These are phyloP conservation scores for Charadrius vociferus DNA, from an alignment of 2,113 vertebrate genomes.

Conservation along the genomic window DNA sequence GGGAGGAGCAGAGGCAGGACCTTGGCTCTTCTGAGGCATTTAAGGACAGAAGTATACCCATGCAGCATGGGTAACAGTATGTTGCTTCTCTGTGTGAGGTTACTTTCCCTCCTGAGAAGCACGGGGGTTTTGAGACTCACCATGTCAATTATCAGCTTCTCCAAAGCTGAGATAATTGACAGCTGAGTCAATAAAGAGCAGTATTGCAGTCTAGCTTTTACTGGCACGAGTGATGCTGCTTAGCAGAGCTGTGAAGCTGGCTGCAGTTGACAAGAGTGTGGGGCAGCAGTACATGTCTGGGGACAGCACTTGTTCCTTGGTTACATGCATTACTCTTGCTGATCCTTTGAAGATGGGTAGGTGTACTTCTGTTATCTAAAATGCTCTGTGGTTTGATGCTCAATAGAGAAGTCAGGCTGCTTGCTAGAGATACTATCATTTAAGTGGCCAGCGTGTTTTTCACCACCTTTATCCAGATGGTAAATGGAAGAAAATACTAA, in stretches of 20 bases:
- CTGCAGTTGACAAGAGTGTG: not conserved
- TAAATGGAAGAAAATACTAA: not conserved
- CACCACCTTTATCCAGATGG: not conserved
- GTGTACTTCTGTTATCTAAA: not conserved
- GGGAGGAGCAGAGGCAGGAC: not conserved
- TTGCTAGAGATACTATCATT: not conserved
- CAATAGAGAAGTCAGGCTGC: not conserved
- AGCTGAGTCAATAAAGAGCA: not conserved
- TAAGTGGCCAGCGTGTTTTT: not conserved
- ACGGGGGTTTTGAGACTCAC: not conserved
- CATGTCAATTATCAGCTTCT: not conserved
- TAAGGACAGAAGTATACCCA: not conserved
- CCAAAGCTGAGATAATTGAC: not conserved
- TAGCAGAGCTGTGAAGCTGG: not conserved
- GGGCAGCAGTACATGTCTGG: not conserved
- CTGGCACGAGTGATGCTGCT: not conserved
- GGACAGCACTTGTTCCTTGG: not conserved
- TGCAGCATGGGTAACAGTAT: not conserved
- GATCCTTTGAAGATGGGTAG: not conserved
- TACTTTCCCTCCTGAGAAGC: not conserved
- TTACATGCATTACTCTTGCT: accelerated
- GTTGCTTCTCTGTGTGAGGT: not conserved
- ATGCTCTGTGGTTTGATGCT: not conserved
- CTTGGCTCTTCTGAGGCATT: not conserved
- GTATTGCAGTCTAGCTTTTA: not conserved